Base-by-base conservation (phyloP, 2,113 vertebrate species). In the Gymnobelideus leadbeateri region DNA sequence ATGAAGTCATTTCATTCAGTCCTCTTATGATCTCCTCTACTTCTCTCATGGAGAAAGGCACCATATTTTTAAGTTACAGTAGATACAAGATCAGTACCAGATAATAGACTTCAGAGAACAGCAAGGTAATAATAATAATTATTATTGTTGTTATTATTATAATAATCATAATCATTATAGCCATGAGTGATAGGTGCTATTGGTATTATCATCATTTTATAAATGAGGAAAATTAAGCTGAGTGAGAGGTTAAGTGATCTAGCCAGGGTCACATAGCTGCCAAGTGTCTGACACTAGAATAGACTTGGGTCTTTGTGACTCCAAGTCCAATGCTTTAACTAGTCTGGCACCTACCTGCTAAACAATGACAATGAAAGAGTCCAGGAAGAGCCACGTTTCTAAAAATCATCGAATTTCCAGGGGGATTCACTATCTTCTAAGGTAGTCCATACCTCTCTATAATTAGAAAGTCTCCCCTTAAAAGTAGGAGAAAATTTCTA, bases 51-150 rank as follows among this genome's bases (percentile, higher is more conserved):
- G 31, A 77, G 14, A 77, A 77, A 77, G 37, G 6, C 16, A 68
- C 55, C 26, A 61, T 90, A 91, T 93, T 94, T 97, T 96, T 51
- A 96, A 95, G 95, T 95, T 93, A 95, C 23, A 8, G 8, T 93
- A 51, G 52, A 92, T 91, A 28, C 53, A 95, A 97, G 93, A 89
- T 94, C 55, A 91, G 91, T 94, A 47, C 90, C 89, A 94, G 95
- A 28, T 28, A 43, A 53, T 95, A 61, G 0, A 23, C 26, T 89
- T 10, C 77, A 92, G 77, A 51, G 49, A 94, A 50, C 89, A 89
- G 46, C 47, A 90, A 95, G 89, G 49, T 93, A 19, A 77, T 77
- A n/a, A n/a, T 68, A 19, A 68, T 77, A n/a, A n/a, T 54, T 24
- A 24, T 16, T 7, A 77, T n/a, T 19, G 0, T 1, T 77, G 28